These are phyloP conservation scores for Procambarus clarkii DNA, from an alignment of 1,140 invertebrate genomes.

Conservation along the genomic window DNA sequence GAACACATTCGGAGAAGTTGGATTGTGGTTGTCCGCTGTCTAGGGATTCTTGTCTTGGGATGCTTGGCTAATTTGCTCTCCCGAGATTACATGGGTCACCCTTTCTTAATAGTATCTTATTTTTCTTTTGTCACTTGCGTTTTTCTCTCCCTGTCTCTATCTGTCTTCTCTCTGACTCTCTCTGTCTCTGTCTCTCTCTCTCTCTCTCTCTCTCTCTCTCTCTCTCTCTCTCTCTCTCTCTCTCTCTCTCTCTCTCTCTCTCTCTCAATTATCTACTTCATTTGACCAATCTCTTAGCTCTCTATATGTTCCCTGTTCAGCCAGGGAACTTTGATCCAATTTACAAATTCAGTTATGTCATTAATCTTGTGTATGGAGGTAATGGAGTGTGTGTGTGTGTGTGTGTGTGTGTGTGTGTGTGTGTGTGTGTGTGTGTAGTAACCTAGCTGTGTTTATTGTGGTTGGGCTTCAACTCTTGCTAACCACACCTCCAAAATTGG, in stretches of 20 bases:
- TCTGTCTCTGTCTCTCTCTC: conserved; percentile 26
- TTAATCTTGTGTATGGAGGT: neutral
- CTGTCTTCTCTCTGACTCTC: no score
- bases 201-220: conserved; percentile 44
- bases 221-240: conserved; percentile 11
- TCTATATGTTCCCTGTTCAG: neutral
- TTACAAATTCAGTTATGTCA: neutral
- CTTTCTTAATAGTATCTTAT: no score
- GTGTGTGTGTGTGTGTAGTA: neutral
- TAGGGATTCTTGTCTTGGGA: no score
- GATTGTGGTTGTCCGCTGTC: no score
- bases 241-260: neutral
- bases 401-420: neutral
- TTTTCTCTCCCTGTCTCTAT: no score
- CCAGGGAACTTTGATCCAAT: neutral
- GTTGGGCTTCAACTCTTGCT: no score
- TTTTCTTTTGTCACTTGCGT: no score
- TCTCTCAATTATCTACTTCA: neutral
- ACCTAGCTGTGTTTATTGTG: no score
- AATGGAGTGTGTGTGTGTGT: neutral
- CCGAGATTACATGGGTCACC: no score
- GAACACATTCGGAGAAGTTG: no score
- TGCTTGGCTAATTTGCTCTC: no score
- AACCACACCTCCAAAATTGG: no score
- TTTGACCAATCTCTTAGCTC: neutral